Base-by-base conservation (phyloP, 1,140 invertebrate species). In the Microplitis mediator region DNA sequence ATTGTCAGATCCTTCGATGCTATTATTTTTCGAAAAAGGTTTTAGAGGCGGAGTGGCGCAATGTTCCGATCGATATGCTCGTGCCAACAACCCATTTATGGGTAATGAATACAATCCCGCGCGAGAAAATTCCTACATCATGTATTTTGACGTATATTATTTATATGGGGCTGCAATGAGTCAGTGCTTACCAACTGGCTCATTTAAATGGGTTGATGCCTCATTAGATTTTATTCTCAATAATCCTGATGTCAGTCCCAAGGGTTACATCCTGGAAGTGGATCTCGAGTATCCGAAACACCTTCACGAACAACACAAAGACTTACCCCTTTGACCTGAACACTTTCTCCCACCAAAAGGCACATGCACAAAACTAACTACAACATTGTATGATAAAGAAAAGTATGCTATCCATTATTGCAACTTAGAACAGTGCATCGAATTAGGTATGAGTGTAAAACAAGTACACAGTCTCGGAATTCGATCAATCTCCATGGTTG, bases 251-350 rank as follows among this genome's bases (percentile, higher is more conserved):
- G 79, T 87, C 80, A 77, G 79, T 69, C 23, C 76, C 14, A 75
- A 72, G 58, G 89, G 89, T 4, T 90, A 86, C 71, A 87, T 90
- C 61, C 77, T 91, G 52, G 89, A 91, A 62, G 69, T 70, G n/a
- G 69, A 70, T 62, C 39, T 70, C 11, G 60, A 32, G 32, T 62
- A 82, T 90, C 77, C 9, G 13, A 2, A 88, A 90, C 78, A 85
- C 81, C 69, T 84, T 88, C 72, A 86, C 89, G 34, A 88, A 88
- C 31, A 85, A 88, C 75, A 63, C 84, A 84, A 35, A 63, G 61
- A 63, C 16, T 35, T 36, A 8, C 61, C 61, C 3, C 16, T 63
- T 13, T 63, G 61, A 71, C 77, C 84, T n/a, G 82, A 87, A 77
- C 80, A 81, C 45, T 75, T 86, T 64, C 63, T 84, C 6, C 52